These are phyloP conservation scores for Diprion similis DNA, from an alignment of 1,140 invertebrate species.

Conservation along the genomic window DNA sequence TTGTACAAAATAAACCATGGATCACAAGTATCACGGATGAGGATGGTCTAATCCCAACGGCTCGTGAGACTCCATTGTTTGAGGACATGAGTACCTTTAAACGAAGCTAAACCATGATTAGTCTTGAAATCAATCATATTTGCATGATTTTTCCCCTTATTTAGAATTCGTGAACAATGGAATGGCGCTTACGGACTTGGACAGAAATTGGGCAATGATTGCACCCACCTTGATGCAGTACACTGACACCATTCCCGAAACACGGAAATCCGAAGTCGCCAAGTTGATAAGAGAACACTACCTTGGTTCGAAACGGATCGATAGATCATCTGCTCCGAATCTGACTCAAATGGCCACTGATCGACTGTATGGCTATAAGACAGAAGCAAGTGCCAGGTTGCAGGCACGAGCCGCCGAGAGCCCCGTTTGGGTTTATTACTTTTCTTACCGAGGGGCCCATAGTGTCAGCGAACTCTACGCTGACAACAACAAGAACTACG, in stretches of 20 bases:
- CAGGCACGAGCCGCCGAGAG: conserved; percentile 62
- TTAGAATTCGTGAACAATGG: neutral
- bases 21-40: conserved; percentile 60
- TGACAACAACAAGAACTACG: conserved; percentile 52
- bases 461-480: conserved; percentile 55
- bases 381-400: conserved; percentile 63
- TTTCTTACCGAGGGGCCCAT: conserved; percentile 54
- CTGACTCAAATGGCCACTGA: conserved; percentile 65
- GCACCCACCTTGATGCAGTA: neutral
- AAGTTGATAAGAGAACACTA: conserved; percentile 10
- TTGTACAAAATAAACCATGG: conserved; percentile 60
- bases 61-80: conserved; percentile 8
- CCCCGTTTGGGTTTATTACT: conserved; percentile 66
- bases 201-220: conserved; percentile 16
- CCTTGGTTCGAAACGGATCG: conserved; percentile 43
- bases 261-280: neutral
- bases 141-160: neutral
- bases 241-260: conserved; percentile 16
- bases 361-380: conserved; percentile 63
- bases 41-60: conserved; percentile 62
- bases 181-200: neutral
- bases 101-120: too few species aligned
- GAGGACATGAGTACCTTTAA: too few species aligned
- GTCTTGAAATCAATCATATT: too few species aligned
- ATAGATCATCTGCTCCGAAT: conserved; percentile 30